Evolutionary conservation across 2,888 invertebrate species (phyloP).

Genomic region (Stenoptilia bipunctidactyla): DNA sequence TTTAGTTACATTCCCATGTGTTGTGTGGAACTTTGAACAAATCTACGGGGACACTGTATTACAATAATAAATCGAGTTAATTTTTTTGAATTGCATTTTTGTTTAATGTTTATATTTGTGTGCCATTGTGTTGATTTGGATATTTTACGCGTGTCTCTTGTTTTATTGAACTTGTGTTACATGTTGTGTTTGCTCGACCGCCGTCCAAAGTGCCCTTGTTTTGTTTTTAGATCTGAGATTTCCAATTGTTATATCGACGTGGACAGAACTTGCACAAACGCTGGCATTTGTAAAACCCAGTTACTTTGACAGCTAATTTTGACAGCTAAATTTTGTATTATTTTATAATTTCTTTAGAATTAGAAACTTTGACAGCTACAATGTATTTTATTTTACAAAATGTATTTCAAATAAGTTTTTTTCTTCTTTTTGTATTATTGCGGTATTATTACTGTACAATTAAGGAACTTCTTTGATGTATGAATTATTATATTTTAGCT

Average conservation of each 20-base stretch:
- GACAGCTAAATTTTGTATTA: conserved; percentile 41
- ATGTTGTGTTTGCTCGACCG: conserved; percentile 31
- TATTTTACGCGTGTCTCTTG: background rate
- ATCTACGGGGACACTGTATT: no score
- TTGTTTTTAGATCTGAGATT: conserved; percentile 32
- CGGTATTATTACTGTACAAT: conserved; percentile 59
- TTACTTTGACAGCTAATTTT: conserved; percentile 30
- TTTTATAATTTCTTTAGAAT: conserved; percentile 13
- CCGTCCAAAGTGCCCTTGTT: conserved; percentile 42
- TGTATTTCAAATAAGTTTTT: conserved; percentile 21
- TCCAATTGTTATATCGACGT: conserved; percentile 20
- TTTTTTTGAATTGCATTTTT: background rate
- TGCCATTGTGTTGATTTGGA: background rate
- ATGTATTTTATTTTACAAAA: conserved; percentile 21
- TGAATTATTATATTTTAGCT: conserved; percentile 72
- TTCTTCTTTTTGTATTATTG: conserved; percentile 35
- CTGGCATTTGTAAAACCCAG: conserved; percentile 24
- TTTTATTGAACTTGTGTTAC: conserved; percentile 12
- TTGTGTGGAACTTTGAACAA: background rate
- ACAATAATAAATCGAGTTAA: background rate
- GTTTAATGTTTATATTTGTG: background rate
- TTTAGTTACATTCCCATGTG: background rate
- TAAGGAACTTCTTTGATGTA: conserved; percentile 68
- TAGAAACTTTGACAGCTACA: no score
- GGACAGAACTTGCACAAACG: conserved; percentile 28